Conservation (phyloP, 2,797 vertebrate genomes). For the Lagocephalus sceleratus region DNA sequence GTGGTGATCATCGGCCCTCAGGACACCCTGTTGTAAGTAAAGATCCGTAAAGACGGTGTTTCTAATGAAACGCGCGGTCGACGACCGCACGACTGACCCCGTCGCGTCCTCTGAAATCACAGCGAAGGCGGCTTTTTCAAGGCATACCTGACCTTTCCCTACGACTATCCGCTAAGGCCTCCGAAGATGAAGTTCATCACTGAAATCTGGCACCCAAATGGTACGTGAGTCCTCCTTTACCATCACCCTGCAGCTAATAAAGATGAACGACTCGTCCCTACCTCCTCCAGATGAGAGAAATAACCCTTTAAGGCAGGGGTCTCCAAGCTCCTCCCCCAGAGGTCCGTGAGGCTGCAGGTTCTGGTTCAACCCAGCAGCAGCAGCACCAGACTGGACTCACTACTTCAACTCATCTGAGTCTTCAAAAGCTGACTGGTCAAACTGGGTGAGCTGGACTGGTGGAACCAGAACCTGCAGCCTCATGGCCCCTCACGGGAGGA, state of each 20-base stretch:
- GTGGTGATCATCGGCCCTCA: conserved; percentile 83
- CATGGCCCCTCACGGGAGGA: too few species aligned
- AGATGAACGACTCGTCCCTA: not conserved
- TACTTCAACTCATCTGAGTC: too few species aligned
- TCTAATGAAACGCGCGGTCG: not conserved
- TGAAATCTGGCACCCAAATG: conserved; percentile 85
- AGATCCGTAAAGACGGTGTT: too few species aligned
- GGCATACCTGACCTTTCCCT: conserved; percentile 82
- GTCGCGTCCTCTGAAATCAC: conserved; percentile 17
- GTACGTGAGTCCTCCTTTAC: conserved; percentile 41
- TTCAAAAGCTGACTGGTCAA: too few species aligned
- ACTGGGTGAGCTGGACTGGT: too few species aligned
- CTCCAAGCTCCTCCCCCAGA: too few species aligned
- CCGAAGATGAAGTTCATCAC: conserved; percentile 85
- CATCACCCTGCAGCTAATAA: not conserved
- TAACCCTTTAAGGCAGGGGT: too few species aligned
- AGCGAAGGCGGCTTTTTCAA: conserved; percentile 86
- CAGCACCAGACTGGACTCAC: too few species aligned
- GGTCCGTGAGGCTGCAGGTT: too few species aligned
- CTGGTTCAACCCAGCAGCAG: too few species aligned
- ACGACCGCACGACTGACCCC: not conserved
- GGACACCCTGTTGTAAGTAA: conserved; percentile 81
- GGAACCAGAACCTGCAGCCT: too few species aligned
- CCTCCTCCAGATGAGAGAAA: not conserved
- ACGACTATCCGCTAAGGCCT: conserved; percentile 81